Evolutionary conservation across 2,888 invertebrate species (phyloP).

Genomic region (Cerceris rybyensis): DNA sequence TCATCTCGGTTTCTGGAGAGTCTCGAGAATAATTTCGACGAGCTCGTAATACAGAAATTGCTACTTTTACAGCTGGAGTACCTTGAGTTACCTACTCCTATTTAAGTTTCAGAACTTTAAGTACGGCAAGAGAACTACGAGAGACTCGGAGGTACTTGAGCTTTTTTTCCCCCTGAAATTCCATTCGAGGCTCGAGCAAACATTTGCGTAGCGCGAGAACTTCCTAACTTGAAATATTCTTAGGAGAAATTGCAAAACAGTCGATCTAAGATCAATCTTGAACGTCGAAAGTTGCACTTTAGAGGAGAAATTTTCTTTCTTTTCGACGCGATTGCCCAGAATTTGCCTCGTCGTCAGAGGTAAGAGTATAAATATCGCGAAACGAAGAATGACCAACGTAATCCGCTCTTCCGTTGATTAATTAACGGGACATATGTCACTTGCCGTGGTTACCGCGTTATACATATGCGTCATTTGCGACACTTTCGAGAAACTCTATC

Average conservation of each 20-base stretch:
- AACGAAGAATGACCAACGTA: too few relatives aligned
- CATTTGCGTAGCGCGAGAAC: constrained; percentile 50
- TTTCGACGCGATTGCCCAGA: neutral
- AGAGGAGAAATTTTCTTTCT: neutral
- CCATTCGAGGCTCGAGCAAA: constrained; percentile 30
- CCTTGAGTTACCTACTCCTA: constrained; percentile 26
- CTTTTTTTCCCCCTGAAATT: constrained; percentile 27
- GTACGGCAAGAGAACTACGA: constrained; percentile 4
- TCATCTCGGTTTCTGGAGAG: neutral
- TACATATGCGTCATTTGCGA: too few relatives aligned
- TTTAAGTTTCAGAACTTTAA: constrained; percentile 40
- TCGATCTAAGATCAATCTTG: neutral
- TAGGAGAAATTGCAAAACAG: neutral
- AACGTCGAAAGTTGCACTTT: neutral
- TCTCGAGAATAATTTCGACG: constrained; percentile 25
- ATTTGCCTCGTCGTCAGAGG: too few relatives aligned
- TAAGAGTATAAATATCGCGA: too few relatives aligned
- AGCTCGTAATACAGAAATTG: constrained; percentile 30
- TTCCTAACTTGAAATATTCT: neutral
- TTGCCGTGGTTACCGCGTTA: too few relatives aligned
- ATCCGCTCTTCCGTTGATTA: too few relatives aligned
- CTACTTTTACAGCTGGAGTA: constrained; percentile 33
- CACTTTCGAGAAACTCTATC: too few relatives aligned
- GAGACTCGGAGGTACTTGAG: constrained; percentile 31
- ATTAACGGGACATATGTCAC: too few relatives aligned